Evolutionary conservation across 2,888 invertebrate species (phyloP), one percentile per base, ranked within the genome.

Genomic region (Drosophila testacea): DNA sequence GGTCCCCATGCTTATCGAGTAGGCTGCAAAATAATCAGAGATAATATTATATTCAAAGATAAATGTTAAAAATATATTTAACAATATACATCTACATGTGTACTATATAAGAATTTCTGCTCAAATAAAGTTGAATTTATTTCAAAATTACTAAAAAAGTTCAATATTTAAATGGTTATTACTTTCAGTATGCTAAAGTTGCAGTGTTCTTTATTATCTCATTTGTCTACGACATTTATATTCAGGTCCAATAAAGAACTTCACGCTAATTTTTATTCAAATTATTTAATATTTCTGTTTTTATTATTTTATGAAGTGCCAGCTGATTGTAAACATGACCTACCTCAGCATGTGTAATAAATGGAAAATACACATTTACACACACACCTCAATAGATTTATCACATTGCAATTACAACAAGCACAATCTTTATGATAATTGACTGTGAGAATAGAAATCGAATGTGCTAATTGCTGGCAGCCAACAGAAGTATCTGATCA

Each of bases 381-480:
- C 51, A 54, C 54, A 73, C 81, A 77, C 76, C 80, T 83, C 69
- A 69, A 54, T 69, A 57, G 63, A 77, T 80, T 88, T 85, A 83
- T 83, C 75, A 72, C 61, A 78, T 76, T 72, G 61, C 88, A 88
- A 84, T 83, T 84, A 74, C 60, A 69, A 62, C 41, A 47, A 62
- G 52, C 57, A 59, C 70, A 57, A 30, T 48, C 57, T 55, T 74
- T 71, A 75, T 84, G 89, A 79, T 83, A 83, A 89, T 89, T 88
- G 73, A 70, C 60, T 68, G 81, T 75, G 65, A 69, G 88, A 89
- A 86, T 82, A 63, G 66, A 75, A 84, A 88, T 75, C 72, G 88
- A 89, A 89, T 88, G 88, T 83, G 89, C 67, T 84, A 83, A 83
- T 87, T 82, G 83, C 64, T 61, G 41, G 57, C 56, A 46, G 44